Evolutionary conservation across 2,888 invertebrate species (phyloP).

Genomic region (Callyntrura sp.): DNA sequence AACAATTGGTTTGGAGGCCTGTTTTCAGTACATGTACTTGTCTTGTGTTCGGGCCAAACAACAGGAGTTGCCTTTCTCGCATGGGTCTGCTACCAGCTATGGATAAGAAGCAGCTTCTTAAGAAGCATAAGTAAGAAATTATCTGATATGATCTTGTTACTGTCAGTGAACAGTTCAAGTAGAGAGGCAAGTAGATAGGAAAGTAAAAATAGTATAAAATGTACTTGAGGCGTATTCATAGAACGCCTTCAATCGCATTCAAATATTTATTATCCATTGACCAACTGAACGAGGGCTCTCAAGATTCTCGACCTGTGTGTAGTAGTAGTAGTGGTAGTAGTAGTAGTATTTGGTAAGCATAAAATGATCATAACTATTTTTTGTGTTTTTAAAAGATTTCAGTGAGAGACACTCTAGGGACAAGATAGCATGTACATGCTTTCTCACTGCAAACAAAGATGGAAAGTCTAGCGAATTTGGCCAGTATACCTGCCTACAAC

Average conservation of each 20-base stretch:
- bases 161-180: neutral
- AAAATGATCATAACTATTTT: neutral
- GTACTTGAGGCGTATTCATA: neutral
- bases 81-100: neutral
- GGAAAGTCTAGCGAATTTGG: conserved; percentile 29
- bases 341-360: neutral
- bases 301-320: neutral
- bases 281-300: neutral
- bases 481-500: conserved; percentile 36
- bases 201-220: neutral
- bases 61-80: neutral
- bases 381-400: neutral
- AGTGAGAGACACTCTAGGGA: neutral
- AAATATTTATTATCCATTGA: conserved; percentile 14
- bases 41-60: neutral
- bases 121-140: neutral
- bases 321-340: too few species aligned
- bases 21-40: too few species aligned
- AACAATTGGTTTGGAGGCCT: neutral
- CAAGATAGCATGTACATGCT: neutral
- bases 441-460: conserved; percentile 43
- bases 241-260: neutral
- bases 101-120: neutral
- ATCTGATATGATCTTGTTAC: neutral
- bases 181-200: too few species aligned